Evolutionary conservation across 1,140 invertebrate species (phyloP).

Genomic region (Matsumurasca onukii): DNA sequence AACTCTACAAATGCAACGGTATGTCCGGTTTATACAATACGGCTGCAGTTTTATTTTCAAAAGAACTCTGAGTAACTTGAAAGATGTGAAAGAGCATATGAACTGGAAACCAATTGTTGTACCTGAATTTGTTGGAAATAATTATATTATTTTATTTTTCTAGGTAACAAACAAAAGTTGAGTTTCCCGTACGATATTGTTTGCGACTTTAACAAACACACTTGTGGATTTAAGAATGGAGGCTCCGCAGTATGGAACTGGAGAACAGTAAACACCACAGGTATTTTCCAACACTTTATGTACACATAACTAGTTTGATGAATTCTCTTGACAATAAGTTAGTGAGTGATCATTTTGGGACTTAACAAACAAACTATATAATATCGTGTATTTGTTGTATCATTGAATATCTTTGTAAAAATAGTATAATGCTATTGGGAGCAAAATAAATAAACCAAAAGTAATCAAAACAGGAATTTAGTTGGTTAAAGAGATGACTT

Average conservation of each 20-base stretch:
- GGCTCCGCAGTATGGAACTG: slow-evolving; percentile 42
- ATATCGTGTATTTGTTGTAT: too few relatives aligned
- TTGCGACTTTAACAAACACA: slow-evolving; percentile 41
- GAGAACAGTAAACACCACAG: slow-evolving; percentile 38
- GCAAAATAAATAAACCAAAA: too few relatives aligned
- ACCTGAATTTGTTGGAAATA: neutral
- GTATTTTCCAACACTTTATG: too few relatives aligned
- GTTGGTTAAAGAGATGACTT: neutral
- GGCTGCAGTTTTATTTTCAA: slow-evolving; percentile 1
- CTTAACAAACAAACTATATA: too few relatives aligned
- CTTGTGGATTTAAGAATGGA: slow-evolving; percentile 43
- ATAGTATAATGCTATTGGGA: too few relatives aligned
- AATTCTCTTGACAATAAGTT: too few relatives aligned
- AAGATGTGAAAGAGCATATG: neutral
- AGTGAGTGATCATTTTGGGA: too few relatives aligned
- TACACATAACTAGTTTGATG: too few relatives aligned
- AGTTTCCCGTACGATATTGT: slow-evolving; percentile 41
- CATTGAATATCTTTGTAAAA: too few relatives aligned
- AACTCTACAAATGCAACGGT: slow-evolving; percentile 44
- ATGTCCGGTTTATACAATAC: neutral
- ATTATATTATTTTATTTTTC: neutral
- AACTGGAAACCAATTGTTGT: neutral
- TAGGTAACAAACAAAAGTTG: slow-evolving; percentile 37
- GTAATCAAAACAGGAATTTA: too few relatives aligned
- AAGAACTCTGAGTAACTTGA: too few relatives aligned